Evolutionary conservation across 2,797 vertebrate genomes (phyloP).

Genomic region (Liasis olivaceus): DNA sequence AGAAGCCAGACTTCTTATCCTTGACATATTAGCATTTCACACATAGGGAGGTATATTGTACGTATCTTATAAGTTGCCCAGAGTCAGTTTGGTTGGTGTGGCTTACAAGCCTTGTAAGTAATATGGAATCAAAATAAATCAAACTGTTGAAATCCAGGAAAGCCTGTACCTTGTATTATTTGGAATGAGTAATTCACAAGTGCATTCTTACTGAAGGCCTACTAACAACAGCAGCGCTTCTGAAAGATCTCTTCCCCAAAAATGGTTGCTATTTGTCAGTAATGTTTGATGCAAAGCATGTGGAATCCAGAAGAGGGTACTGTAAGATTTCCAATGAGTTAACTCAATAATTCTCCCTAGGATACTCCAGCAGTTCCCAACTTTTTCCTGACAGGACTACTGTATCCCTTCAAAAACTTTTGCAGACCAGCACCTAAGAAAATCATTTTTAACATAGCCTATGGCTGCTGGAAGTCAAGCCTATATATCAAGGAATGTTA

Average conservation of each 20-base stretch:
- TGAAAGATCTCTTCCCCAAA: not conserved
- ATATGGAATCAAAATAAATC: not conserved
- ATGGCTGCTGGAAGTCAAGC: not conserved
- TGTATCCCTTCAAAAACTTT: not conserved
- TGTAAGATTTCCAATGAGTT: slow-evolving; percentile 16
- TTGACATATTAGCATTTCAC: not conserved
- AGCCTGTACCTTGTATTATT: not conserved
- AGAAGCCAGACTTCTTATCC: not conserved
- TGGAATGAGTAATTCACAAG: not conserved
- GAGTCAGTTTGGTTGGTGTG: not conserved
- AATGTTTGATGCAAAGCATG: not conserved
- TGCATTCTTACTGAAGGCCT: not conserved
- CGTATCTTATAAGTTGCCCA: not conserved
- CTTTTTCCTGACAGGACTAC: not conserved
- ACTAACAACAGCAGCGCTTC: not conserved
- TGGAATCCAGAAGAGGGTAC: slow-evolving; percentile 65
- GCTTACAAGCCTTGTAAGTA: not conserved
- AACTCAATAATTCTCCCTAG: not conserved
- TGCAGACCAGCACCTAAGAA: not conserved
- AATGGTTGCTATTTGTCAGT: not conserved
- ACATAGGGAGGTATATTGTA: no score
- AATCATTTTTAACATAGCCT: not conserved
- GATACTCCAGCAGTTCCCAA: not conserved
- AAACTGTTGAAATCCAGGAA: not conserved
- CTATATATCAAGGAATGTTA: not conserved